These are phyloP conservation scores for Montifringilla adamsi DNA, from an alignment of 2,113 vertebrate genomes.

Conservation along the genomic window DNA sequence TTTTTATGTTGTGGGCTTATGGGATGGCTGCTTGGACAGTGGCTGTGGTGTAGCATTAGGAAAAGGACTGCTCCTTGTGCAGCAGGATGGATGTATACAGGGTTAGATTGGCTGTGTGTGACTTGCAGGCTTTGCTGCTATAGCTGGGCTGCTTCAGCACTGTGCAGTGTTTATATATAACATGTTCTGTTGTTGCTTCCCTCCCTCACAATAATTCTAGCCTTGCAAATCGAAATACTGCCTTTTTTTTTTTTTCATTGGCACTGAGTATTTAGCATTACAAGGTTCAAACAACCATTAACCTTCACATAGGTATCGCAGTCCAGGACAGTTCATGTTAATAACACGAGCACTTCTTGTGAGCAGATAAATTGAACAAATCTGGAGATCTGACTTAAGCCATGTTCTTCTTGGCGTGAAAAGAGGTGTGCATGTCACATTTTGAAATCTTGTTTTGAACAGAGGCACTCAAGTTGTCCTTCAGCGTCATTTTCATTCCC, in stretches of 20 bases:
- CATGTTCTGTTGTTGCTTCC: background rate
- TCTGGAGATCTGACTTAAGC: background rate
- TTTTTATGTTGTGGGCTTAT: background rate
- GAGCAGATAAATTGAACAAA: background rate
- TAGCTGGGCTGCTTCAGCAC: background rate
- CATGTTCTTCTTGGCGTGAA: background rate
- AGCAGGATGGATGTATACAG: background rate
- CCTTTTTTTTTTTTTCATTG: background rate
- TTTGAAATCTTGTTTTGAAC: background rate
- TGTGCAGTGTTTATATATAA: background rate
- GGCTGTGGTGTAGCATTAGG: background rate
- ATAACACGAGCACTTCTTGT: background rate
- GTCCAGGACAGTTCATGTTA: background rate
- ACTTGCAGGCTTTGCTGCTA: background rate
- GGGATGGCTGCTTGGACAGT: background rate
- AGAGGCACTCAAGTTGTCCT: background rate
- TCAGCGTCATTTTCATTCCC: background rate
- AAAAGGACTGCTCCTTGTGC: background rate
- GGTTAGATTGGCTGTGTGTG: background rate
- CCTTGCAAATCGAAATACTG: background rate
- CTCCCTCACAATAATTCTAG: background rate
- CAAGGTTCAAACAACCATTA: background rate
- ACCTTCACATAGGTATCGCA: background rate
- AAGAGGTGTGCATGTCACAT: fast-evolving
- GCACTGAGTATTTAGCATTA: background rate